These are phyloP conservation scores for Rotaria socialis DNA, from an alignment of 2,888 invertebrate genomes.

Conservation along the genomic window DNA sequence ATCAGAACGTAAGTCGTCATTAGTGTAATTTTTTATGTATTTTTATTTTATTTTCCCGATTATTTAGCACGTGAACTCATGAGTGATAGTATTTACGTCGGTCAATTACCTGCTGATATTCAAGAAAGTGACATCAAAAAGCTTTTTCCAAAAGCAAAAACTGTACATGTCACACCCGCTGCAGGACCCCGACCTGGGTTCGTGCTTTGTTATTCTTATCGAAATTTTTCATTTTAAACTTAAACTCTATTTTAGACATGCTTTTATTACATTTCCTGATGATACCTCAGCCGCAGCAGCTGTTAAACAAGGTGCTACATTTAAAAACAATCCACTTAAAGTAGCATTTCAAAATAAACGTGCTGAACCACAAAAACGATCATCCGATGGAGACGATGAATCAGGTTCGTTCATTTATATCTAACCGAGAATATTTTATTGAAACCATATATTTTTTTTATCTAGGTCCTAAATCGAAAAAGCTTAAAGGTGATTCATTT, in stretches of 20 bases:
- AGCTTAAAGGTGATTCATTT: background rate
- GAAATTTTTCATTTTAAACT: background rate
- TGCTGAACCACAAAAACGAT: slow-evolving; percentile 28
- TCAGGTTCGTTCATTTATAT: background rate
- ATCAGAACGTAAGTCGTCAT: background rate
- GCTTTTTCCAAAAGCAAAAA: slow-evolving; percentile 5
- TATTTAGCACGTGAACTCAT: background rate
- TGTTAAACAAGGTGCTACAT: slow-evolving; percentile 35
- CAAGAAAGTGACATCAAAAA: slow-evolving; percentile 32
- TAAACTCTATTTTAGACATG: background rate
- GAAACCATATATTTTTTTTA: background rate
- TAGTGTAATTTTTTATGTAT: background rate
- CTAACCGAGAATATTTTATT: background rate
- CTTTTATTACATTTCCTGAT: background rate
- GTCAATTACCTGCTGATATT: background rate
- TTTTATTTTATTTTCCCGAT: background rate
- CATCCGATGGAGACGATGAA: background rate
- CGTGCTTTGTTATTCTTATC: background rate
- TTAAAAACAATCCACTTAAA: background rate
- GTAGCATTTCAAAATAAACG: slow-evolving; percentile 8
- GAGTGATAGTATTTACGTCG: background rate
- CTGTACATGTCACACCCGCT: background rate
- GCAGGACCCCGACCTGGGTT: background rate
- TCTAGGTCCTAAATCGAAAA: background rate
- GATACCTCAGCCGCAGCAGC: slow-evolving; percentile 21